phyloP scores from a whole-genome alignment of 1,140 invertebrate genomes.

The Lepidurus apus region DNA sequence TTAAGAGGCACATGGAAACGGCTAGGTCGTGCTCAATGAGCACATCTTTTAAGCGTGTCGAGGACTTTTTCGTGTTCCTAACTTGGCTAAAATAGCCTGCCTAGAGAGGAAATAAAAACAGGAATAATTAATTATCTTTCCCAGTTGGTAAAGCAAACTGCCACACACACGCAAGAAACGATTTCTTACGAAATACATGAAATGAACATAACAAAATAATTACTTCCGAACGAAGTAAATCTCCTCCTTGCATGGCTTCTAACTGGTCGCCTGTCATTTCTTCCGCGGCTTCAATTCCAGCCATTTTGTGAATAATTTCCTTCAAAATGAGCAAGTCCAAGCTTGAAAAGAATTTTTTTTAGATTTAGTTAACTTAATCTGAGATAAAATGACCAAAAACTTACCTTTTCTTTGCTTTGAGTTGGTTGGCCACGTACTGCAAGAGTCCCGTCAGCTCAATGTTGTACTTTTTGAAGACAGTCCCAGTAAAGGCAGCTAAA shows the following conservation, averaged over 20 bases:
- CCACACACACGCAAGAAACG: not conserved
- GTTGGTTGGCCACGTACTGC: constrained; percentile 94
- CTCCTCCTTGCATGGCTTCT: constrained; percentile 92
- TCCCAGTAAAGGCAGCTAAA: constrained; percentile 87
- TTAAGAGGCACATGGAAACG: constrained; percentile 84
- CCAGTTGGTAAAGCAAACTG: not conserved
- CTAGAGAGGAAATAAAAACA: constrained; percentile 46
- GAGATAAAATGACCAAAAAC: constrained; percentile 19
- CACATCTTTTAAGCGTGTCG: constrained; percentile 90
- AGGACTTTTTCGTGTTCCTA: constrained; percentile 92
- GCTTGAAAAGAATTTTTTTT: not conserved
- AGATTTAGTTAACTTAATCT: not conserved
- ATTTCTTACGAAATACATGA: constrained; percentile 24
- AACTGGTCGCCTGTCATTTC: constrained; percentile 95
- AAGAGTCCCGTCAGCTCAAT: constrained; percentile 91
- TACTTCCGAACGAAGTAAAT: constrained; percentile 87
- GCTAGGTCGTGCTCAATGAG: constrained; percentile 86
- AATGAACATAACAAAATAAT: constrained; percentile 36
- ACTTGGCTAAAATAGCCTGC: constrained; percentile 96
- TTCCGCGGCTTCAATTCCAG: constrained; percentile 92
- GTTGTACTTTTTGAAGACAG: constrained; percentile 94
- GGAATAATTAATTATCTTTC: not conserved
- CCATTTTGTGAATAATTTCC: constrained; percentile 99
- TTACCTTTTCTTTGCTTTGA: constrained; percentile 89
- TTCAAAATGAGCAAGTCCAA: constrained; percentile 90